A percentile compares a stretch with the other conserved stretches of the same genome.
These are phyloP conservation scores for Erannis defoliaria DNA, from an alignment of 2,888 invertebrate genomes.

Conservation along the genomic window DNA sequence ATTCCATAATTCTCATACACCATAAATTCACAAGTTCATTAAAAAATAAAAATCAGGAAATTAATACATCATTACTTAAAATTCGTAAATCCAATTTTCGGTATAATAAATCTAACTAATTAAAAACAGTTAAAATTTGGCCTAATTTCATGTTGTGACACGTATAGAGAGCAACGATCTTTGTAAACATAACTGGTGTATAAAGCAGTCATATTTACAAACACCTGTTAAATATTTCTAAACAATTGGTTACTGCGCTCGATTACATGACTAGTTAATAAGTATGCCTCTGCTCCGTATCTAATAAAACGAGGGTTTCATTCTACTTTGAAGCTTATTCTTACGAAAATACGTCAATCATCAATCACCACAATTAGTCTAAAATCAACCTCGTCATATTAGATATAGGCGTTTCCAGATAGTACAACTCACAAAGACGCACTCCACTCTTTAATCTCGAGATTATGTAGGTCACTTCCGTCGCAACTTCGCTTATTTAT, in stretches of 20 bases:
- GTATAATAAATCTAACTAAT: not conserved
- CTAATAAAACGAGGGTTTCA: not conserved
- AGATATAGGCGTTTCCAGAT: not conserved
- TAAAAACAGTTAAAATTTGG: constrained; percentile 27
- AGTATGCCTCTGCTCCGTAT: constrained; percentile 16
- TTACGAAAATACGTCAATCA: not conserved
- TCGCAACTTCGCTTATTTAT: too few relatives aligned
- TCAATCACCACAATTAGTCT: not conserved
- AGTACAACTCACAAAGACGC: not conserved
- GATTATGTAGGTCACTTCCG: not conserved
- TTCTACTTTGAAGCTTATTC: not conserved
- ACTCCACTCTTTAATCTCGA: not conserved
- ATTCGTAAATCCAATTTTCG: constrained; percentile 8
- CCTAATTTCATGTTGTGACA: constrained; percentile 28
- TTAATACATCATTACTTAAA: constrained; percentile 8
- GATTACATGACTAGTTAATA: constrained; percentile 37
- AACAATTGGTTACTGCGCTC: constrained; percentile 13
- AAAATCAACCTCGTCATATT: not conserved
- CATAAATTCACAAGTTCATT: constrained; percentile 37
- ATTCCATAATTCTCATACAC: constrained; percentile 50
- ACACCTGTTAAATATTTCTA: constrained; percentile 10
- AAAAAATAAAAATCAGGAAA: constrained; percentile 24
- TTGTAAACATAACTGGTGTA: constrained; percentile 24
- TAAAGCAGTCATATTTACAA: constrained; percentile 15
- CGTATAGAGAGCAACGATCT: constrained; percentile 36